Base-by-base conservation (phyloP, 2,888 invertebrate genomes). In the Tricholauxania praeusta region DNA sequence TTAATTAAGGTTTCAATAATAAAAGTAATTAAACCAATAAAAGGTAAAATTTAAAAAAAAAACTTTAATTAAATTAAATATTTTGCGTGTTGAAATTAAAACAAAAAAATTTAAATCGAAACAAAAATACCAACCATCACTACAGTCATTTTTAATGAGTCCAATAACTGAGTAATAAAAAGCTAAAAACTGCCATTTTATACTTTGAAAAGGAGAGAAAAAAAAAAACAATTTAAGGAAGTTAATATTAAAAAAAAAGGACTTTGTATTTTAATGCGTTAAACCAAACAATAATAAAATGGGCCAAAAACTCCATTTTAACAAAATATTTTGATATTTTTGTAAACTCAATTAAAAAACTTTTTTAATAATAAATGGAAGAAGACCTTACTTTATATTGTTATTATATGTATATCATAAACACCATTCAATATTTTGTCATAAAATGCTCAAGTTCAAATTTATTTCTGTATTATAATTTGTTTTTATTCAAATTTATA, bases 171-270 rank as follows among this genome's bases (percentile, higher is more conserved):
- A 74, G 39, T 70, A 63, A 64, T 60, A 47, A 72, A 71, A 70
- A 78, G 78, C 78, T 74, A 71, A 76, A 66, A 77, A 77, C 75
- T 76, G 77, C 75, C 75, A 78, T 75, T 77, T 77, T 77, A 74
- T 75, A 75, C 72, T 73, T 76, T 74, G 68, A 74, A 51, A 15
- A 68, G 5, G 32, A 59, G 57, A 63, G n/a, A n/a, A n/a, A 67
- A 17, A 63, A 49, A 49, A 66, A 70, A 51, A 55, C 65, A 14
- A 55, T 55, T n/a, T 12, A 39, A 39, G 1, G 39, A 39, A 17
- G 39, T 48, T 59, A 68, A 52, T 63, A 68, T 7, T 15, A 19
- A 64, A 10, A 71, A 59, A 48, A 39, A 52, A 32, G 62, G n/a
- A 39, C 47, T 59, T 60, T 57, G 59, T 66, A 68, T 68, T 68